Percentiles rank a stretch among this genome's conserved stretches.
phyloP scores from a whole-genome alignment of 64 coral and sea anemone species.

The Platygyra sinensis region DNA sequence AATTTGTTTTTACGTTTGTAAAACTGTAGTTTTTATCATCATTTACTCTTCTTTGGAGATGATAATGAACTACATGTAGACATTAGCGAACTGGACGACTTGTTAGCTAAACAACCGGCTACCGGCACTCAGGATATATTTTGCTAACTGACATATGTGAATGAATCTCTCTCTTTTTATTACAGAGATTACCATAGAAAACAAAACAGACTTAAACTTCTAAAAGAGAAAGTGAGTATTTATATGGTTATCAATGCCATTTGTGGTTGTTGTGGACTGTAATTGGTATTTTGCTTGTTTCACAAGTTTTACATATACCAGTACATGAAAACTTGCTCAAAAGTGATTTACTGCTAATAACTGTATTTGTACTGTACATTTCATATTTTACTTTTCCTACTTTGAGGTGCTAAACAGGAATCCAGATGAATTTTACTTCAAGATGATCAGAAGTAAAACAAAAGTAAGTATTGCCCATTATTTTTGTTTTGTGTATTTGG shows the following conservation, averaged over 20 bases:
- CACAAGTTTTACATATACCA: too few species aligned
- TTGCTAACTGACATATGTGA: not conserved
- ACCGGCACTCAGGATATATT: too few species aligned
- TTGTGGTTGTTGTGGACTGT: not conserved
- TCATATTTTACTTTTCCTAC: not conserved
- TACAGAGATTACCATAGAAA: constrained; percentile 90
- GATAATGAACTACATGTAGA: too few species aligned
- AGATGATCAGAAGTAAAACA: constrained; percentile 90
- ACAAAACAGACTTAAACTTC: constrained; percentile 71
- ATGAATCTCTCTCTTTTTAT: not conserved
- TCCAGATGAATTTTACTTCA: constrained; percentile 99
- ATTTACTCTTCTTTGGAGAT: too few species aligned
- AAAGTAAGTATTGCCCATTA: constrained; percentile 15
- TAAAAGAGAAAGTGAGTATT: constrained; percentile 73
- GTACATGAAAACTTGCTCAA: too few species aligned
- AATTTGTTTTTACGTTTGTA: too few species aligned
- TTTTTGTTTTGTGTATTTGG: not conserved
- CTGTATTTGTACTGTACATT: too few species aligned
- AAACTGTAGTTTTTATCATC: too few species aligned
- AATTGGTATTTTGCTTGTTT: not conserved
- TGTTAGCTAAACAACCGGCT: too few species aligned
- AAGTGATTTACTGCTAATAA: too few species aligned
- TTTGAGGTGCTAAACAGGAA: constrained; percentile 85
- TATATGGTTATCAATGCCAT: not conserved
- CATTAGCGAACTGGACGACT: too few species aligned